Percentiles rank a stretch among this genome's conserved stretches.
Evolutionary conservation across 2,113 vertebrate species (phyloP).

Genomic region (Siniperca knerii): DNA sequence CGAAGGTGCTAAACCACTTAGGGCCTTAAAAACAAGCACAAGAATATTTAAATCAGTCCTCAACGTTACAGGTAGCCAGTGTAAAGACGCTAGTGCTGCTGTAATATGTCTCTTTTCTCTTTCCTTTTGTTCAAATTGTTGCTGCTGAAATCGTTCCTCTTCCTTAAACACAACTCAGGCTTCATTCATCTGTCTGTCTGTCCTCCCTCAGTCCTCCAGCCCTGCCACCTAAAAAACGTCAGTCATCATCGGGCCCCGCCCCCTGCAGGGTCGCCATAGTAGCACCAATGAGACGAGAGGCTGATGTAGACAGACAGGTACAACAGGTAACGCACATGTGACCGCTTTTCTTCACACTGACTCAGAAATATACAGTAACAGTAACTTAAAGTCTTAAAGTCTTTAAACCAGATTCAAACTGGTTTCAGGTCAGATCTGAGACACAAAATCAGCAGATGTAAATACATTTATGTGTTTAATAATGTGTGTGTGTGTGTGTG

Average conservation of each 20-base stretch:
- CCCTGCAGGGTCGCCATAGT: conserved; percentile 91
- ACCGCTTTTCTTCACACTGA: not conserved
- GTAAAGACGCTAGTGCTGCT: too few species aligned
- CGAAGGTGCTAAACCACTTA: too few species aligned
- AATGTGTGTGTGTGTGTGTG: not conserved
- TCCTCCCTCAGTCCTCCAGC: conserved; percentile 87
- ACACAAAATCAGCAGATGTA: too few species aligned
- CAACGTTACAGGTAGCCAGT: too few species aligned
- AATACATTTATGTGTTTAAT: not conserved
- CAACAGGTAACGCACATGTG: conserved; percentile 17
- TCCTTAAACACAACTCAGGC: too few species aligned
- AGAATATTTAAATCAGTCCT: too few species aligned
- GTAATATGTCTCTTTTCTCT: too few species aligned
- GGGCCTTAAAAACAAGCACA: too few species aligned
- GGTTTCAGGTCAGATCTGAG: not conserved
- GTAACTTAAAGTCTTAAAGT: not conserved
- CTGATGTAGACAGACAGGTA: conserved; percentile 15
- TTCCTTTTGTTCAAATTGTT: too few species aligned
- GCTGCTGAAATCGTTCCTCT: too few species aligned
- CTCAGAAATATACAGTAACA: not conserved
- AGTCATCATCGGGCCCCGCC: conserved; percentile 83
- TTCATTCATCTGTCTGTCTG: not conserved
- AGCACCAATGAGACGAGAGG: conserved; percentile 88
- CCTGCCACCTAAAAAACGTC: conserved; percentile 92
- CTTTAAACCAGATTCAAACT: not conserved